Evolutionary conservation across 2,113 vertebrate genomes (phyloP).

Genomic region (Nycticorax nycticorax): DNA sequence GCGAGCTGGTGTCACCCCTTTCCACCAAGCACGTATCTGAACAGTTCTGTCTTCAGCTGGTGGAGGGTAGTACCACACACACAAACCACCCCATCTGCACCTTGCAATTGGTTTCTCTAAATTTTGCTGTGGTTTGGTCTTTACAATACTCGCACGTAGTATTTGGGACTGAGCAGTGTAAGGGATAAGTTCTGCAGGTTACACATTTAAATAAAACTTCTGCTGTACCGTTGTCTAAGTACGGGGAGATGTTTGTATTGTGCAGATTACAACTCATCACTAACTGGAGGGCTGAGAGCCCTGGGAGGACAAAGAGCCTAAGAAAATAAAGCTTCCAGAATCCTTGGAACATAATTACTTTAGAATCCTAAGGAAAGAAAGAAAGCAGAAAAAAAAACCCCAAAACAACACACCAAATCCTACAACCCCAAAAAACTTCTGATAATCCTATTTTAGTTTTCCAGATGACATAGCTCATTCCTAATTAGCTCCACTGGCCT

Average conservation of each 20-base stretch:
- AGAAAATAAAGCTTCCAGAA: not conserved
- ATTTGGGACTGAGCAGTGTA: not conserved
- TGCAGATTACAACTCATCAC: not conserved
- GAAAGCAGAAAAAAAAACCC: not conserved
- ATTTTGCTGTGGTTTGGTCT: not conserved
- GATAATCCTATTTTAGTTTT: not conserved
- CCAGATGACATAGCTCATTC: not conserved
- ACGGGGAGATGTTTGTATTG: not conserved
- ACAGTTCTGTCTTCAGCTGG: not conserved
- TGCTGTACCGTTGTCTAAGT: not conserved
- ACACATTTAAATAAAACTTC: not conserved
- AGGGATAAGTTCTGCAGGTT: not conserved
- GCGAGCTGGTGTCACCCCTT: not conserved
- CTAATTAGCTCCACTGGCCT: not conserved
- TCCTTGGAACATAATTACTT: not conserved
- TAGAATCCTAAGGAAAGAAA: not conserved
- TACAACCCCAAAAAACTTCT: not conserved
- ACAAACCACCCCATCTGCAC: not conserved
- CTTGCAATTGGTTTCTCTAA: not conserved
- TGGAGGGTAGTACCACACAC: not conserved
- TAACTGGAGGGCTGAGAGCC: not conserved
- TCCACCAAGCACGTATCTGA: not conserved
- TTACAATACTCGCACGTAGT: fast-evolving
- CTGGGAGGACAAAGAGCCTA: not conserved
- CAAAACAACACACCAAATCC: not conserved